A percentile compares a stretch with the other conserved stretches of the same genome.
phyloP scores from a whole-genome alignment of 53 echinoderm and acorn worm genomes.

The Mesocentrotus franciscanus region DNA sequence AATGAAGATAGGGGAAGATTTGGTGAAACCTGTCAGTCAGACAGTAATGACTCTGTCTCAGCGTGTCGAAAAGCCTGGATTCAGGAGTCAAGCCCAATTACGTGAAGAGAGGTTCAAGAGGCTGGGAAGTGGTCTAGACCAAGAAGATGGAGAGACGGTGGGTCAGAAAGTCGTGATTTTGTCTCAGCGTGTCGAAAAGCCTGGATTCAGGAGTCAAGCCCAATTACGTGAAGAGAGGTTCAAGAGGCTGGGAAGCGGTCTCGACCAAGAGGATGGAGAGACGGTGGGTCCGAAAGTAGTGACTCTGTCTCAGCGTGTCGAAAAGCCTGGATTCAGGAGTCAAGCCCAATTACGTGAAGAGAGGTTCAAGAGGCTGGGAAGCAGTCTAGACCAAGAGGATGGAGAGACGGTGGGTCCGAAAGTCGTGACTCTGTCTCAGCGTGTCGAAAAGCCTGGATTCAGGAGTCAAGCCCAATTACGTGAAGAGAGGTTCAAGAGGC shows the following conservation, averaged over 20 bases:
- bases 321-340: slow-evolving; percentile 39
- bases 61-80: background rate
- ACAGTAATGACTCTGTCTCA: background rate
- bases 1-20: background rate
- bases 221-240: slow-evolving; percentile 53
- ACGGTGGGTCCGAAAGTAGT: background rate
- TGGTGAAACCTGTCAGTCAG: background rate
- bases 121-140: slow-evolving; percentile 47
- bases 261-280: slow-evolving; percentile 12
- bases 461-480: slow-evolving; percentile 43
- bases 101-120: slow-evolving; percentile 63
- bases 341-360: slow-evolving; percentile 60
- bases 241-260: slow-evolving; percentile 49
- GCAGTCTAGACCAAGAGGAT: slow-evolving; percentile 50
- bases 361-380: slow-evolving; percentile 56
- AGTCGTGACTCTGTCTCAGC: background rate
- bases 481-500: slow-evolving; percentile 56
- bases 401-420: background rate
- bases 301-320: background rate
- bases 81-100: slow-evolving; percentile 46
- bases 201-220: slow-evolving; percentile 29
- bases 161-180: background rate
- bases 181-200: background rate
- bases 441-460: background rate
- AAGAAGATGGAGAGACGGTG: slow-evolving; percentile 2